Percentiles rank a stretch among this genome's conserved stretches.
Evolutionary conservation across 2,797 vertebrate species (phyloP).

Genomic region (Bradypodion ventrale): DNA sequence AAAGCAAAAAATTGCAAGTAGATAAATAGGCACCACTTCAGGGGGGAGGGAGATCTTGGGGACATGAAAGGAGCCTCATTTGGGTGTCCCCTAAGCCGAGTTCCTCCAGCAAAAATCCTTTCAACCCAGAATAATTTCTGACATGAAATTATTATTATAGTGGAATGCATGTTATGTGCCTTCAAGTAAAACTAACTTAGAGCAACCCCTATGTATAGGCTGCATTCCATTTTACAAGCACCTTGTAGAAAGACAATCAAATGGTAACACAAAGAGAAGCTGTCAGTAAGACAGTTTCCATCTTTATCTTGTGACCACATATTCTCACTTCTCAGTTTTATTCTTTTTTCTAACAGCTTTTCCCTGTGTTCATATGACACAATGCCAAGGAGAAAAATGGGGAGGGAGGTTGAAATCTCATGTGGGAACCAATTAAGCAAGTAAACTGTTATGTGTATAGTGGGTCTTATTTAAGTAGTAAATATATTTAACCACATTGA

Average conservation of each 20-base stretch:
- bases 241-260: slow-evolving; percentile 26
- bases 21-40: no score
- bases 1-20: no score
- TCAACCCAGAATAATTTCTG: no score
- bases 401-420: slow-evolving; percentile 48
- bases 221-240: slow-evolving; percentile 22
- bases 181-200: no score
- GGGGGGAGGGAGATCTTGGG: no score
- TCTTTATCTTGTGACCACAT: slow-evolving; percentile 44
- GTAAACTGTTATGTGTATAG: slow-evolving; percentile 66
- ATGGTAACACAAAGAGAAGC: slow-evolving; percentile 25
- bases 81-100: no score
- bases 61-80: no score
- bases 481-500: slow-evolving; percentile 48
- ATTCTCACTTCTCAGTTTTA: slow-evolving; percentile 55
- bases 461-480: slow-evolving; percentile 55
- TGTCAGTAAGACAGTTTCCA: slow-evolving; percentile 48
- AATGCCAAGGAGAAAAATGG: slow-evolving; percentile 45
- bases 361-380: slow-evolving; percentile 58
- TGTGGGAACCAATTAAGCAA: slow-evolving; percentile 72
- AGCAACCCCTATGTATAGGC: neutral
- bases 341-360: slow-evolving; percentile 44
- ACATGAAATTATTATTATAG: no score
- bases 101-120: no score
- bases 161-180: slow-evolving; percentile 1